These are phyloP conservation scores for Empis stercorea DNA, from an alignment of 2,888 invertebrate genomes.

Conservation along the genomic window DNA sequence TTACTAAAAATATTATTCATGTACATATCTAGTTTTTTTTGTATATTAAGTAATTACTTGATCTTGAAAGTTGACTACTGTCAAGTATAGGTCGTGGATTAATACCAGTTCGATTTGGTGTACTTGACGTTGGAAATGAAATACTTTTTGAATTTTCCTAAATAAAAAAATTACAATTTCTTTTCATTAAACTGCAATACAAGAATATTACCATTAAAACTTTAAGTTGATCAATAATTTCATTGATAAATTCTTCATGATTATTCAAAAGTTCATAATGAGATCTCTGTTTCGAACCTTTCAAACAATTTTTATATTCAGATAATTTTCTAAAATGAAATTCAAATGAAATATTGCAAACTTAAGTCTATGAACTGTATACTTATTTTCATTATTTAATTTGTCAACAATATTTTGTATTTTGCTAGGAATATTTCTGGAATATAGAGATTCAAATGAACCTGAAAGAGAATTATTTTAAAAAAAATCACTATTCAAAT, in stretches of 20 bases:
- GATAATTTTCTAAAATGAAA: slow-evolving; percentile 3
- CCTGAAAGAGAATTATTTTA: neutral
- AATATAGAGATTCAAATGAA: neutral
- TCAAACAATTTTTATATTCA: neutral
- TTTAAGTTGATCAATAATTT: slow-evolving; percentile 24
- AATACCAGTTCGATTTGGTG: slow-evolving; percentile 24
- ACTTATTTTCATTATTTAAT: slow-evolving; percentile 7
- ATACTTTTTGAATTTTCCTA: slow-evolving; percentile 10
- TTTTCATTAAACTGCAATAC: slow-evolving; percentile 11
- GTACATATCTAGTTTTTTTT: neutral
- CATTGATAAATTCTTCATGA: slow-evolving; percentile 27
- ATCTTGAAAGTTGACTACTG: slow-evolving; percentile 1
- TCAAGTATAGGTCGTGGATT: neutral
- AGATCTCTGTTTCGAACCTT: slow-evolving; percentile 1
- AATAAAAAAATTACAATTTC: neutral
- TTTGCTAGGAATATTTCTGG: slow-evolving; percentile 1
- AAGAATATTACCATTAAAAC: slow-evolving; percentile 21
- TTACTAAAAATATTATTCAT: slow-evolving; percentile 18
- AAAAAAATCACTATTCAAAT: neutral
- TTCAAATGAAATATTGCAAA: neutral
- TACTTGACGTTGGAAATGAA: slow-evolving; percentile 25
- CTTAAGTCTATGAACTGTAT: neutral
- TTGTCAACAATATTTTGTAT: slow-evolving; percentile 4
- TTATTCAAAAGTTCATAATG: slow-evolving; percentile 21
- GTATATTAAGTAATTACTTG: slow-evolving; percentile 2